Percentiles rank a stretch among this genome's conserved stretches.
phyloP scores from a whole-genome alignment of 2,113 vertebrate species.

The Microcebus jonahi region DNA sequence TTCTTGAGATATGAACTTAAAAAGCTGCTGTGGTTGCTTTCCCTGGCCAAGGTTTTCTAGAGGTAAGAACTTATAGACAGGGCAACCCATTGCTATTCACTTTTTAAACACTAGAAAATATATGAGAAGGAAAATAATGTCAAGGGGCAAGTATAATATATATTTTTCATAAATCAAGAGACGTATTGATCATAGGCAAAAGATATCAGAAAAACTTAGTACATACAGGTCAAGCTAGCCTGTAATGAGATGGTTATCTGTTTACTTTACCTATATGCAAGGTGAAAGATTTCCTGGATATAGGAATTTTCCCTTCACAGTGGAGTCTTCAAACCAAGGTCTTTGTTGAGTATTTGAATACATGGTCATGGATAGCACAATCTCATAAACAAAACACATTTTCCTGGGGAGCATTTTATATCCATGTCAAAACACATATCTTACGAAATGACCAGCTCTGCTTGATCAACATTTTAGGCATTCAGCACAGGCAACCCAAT shows the following conservation, averaged over 20 bases:
- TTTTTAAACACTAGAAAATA: not conserved
- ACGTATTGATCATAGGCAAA: not conserved
- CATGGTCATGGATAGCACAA: fast-evolving
- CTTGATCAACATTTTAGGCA: not conserved
- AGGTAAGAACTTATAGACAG: not conserved
- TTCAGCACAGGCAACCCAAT: not conserved
- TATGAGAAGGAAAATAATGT: not conserved
- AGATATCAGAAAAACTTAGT: not conserved
- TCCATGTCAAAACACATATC: not conserved
- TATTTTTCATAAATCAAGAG: not conserved
- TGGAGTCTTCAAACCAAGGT: not conserved
- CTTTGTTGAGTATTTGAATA: not conserved
- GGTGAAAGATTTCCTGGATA: not conserved
- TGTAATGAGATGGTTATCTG: not conserved
- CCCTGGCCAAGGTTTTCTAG: not conserved
- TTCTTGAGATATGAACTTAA: slow-evolving; percentile 16
- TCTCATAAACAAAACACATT: not conserved
- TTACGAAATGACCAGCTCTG: not conserved
- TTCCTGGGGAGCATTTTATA: not conserved
- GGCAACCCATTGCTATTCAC: not conserved
- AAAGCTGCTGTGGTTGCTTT: not conserved
- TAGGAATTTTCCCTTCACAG: not conserved
- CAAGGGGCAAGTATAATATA: not conserved
- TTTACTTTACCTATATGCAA: not conserved
- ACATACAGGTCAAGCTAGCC: not conserved